Conservation (phyloP, 64 coral and sea anemone genomes). For the Stichodactyla mertensii region DNA sequence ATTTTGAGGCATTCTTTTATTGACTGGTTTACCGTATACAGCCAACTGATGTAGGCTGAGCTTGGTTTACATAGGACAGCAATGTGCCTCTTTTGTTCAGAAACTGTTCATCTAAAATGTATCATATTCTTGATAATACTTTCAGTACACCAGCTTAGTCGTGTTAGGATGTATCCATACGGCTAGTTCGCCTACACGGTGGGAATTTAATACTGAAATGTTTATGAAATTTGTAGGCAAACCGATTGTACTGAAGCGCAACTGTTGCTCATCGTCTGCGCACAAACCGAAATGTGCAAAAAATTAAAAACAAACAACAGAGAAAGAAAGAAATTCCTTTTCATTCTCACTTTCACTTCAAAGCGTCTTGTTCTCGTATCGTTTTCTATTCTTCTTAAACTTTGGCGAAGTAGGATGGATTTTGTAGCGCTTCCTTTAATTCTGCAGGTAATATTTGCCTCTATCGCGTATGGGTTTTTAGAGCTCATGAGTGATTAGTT, state of each 20-base stretch:
- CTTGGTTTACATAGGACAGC: neutral
- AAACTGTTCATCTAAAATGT: neutral
- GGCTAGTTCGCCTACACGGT: too few species aligned
- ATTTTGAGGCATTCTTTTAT: neutral
- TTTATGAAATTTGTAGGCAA: neutral
- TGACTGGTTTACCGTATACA: neutral
- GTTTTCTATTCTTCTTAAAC: neutral
- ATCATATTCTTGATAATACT: neutral
- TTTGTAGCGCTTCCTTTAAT: neutral
- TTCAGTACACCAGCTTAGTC: too few species aligned
- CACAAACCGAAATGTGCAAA: neutral
- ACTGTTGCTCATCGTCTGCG: neutral
- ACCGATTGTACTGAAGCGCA: neutral
- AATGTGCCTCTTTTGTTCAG: neutral
- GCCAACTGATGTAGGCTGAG: too few species aligned
- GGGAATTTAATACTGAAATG: too few species aligned
- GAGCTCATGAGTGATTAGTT: neutral
- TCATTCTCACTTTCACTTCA: neutral
- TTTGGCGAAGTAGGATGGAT: neutral
- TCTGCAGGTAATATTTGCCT: neutral
- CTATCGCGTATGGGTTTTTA: neutral
- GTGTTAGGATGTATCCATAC: too few species aligned
- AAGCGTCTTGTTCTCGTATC: too few species aligned
- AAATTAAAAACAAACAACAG: neutral
- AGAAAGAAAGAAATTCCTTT: neutral